These are phyloP conservation scores for Saimiri boliviensis DNA, from an alignment of 2,113 vertebrate genomes.

Conservation along the genomic window DNA sequence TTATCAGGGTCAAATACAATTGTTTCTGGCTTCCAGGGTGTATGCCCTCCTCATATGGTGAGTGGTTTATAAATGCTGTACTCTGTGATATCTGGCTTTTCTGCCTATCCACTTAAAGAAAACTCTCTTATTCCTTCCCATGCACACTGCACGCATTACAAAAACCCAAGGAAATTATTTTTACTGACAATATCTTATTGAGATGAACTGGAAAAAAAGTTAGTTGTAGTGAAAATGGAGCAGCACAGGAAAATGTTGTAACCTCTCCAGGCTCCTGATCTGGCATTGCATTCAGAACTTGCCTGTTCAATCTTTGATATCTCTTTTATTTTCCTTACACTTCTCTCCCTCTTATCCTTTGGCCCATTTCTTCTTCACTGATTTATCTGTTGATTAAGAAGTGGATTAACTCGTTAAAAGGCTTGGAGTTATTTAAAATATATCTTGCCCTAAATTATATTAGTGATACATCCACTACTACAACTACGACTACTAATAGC, in stretches of 20 bases:
- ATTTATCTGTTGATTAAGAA: not conserved
- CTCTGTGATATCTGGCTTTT: slow-evolving; percentile 3
- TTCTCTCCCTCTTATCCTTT: not conserved
- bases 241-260: not conserved
- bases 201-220: not conserved
- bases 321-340: not conserved
- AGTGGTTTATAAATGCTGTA: not conserved
- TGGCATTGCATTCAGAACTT: not conserved
- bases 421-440: not conserved
- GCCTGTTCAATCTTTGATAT: not conserved
- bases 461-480: not conserved
- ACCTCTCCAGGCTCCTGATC: fast-evolving
- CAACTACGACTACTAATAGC: not conserved
- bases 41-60: not conserved
- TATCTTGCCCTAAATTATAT: not conserved
- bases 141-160: not conserved
- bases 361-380: not conserved
- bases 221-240: not conserved
- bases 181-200: not conserved
- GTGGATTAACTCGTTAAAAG: not conserved
- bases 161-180: not conserved
- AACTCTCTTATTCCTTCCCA: slow-evolving; percentile 19
- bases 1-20: slow-evolving; percentile 62
- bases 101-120: not conserved
- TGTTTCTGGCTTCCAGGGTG: not conserved